Percentiles rank a stretch among this genome's conserved stretches.
Evolutionary conservation across 2,113 vertebrate species (phyloP).

Genomic region (Cisticola juncidis): DNA sequence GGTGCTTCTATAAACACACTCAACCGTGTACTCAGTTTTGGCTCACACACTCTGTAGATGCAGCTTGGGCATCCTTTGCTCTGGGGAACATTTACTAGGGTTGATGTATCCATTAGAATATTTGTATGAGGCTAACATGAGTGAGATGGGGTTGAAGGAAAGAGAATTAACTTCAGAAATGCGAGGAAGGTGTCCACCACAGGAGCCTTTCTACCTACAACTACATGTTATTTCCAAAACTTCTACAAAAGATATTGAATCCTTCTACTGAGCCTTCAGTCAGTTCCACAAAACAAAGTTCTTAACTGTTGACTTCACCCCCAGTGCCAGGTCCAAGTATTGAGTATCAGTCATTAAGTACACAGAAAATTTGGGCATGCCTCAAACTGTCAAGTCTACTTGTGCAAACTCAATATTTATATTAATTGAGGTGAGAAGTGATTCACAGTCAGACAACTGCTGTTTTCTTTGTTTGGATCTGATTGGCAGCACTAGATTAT

Average conservation of each 20-base stretch:
- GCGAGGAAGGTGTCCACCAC: background rate
- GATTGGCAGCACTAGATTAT: constrained; percentile 50
- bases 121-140: background rate
- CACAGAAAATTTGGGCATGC: constrained; percentile 50
- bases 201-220: background rate
- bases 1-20: background rate
- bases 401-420: constrained; percentile 47
- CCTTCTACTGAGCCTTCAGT: background rate
- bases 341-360: constrained; percentile 21
- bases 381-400: constrained; percentile 50
- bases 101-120: background rate
- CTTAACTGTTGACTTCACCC: constrained; percentile 41
- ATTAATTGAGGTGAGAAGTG: constrained; percentile 59
- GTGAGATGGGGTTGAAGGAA: background rate
- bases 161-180: background rate
- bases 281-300: background rate
- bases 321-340: background rate
- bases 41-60: background rate
- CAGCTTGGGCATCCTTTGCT: background rate
- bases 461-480: constrained; percentile 48
- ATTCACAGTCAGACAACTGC: constrained; percentile 44
- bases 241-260: background rate
- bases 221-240: background rate
- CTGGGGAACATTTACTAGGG: background rate
- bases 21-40: background rate